phyloP scores from a whole-genome alignment of 2,113 vertebrate species.

The Chaenocephalus aceratus region DNA sequence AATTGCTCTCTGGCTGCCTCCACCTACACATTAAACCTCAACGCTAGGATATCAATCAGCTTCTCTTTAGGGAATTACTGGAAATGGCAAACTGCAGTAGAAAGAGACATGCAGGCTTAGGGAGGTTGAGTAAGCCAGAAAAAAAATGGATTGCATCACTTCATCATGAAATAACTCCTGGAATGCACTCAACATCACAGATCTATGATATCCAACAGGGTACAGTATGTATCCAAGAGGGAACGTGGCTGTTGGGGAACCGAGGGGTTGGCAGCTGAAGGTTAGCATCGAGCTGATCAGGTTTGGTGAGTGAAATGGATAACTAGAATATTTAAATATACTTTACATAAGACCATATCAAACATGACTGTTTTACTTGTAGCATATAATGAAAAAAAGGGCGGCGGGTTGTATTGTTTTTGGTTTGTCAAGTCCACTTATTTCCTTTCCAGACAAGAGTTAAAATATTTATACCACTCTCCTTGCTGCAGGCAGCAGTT shows the following conservation, averaged over 20 bases:
- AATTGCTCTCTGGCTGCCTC: not conserved
- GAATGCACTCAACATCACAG: constrained; percentile 14
- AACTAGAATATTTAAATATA: not conserved
- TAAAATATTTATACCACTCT: no score
- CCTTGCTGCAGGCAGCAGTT: no score
- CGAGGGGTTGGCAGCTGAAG: not conserved
- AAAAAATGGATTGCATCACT: constrained; percentile 33
- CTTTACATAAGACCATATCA: not conserved
- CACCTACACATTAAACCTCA: constrained; percentile 21
- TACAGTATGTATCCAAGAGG: not conserved
- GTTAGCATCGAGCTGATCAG: not conserved
- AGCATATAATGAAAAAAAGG: not conserved
- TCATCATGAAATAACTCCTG: constrained; percentile 10
- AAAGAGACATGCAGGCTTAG: not conserved
- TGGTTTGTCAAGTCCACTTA: no score
- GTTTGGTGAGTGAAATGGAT: not conserved
- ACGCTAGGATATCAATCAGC: not conserved
- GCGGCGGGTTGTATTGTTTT: no score
- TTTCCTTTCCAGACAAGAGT: no score
- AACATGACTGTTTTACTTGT: not conserved
- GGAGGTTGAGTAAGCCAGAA: constrained; percentile 12
- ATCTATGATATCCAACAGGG: constrained; percentile 5
- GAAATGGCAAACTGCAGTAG: constrained; percentile 7
- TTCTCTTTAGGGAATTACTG: not conserved
- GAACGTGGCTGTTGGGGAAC: not conserved